Evolutionary conservation across 2,113 vertebrate genomes (phyloP), one percentile per base, ranked within the genome.

Genomic region (Muscicapa adusta): DNA sequence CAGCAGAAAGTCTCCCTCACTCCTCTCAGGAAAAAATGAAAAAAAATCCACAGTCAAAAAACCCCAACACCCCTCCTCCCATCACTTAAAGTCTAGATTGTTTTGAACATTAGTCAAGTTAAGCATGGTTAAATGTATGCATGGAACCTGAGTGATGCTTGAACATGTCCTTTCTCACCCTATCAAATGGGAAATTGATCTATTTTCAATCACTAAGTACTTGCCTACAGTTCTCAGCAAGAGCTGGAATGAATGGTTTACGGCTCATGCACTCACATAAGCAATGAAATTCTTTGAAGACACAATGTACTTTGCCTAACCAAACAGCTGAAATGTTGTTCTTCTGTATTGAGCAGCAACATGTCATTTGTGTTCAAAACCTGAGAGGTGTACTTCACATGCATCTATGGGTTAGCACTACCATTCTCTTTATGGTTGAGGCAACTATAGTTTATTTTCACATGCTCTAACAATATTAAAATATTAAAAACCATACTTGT

Each of bases 301-400:
- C 31, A 25, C 20, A 77, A 61, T 0, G 25, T 10, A 47, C 18
- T 83, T 58, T 3, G 15, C 18, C 40, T 67, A 89, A 74, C 4
- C 10, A 38, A 89, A 85, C 0, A 51, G 43, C 8, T 50, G 22
- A 61, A 75, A 33, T 33, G 12, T 14, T 75, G 7, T 14, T 66
- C 6, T 57, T 57, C n/a, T 43, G 5, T 36, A 61, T 0, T 0
- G 1, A 65, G 24, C 17, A 80, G 5, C 31, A 70, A 0, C 5
- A 31, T 6, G 24, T 67, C 3, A 2, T 24, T 62, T 62, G 17
- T 26, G 28, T 12, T 81, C 1, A 4, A 84, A 89, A 51, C 9
- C 13, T 20, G 2, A 71, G n/a, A 45, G 40, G 15, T 31, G 19
- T 9, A 48, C 8, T 62, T 51, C 31, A 12, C 33, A n/a, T 2